Evolutionary conservation across 1,140 invertebrate genomes (phyloP).

Genomic region (Scaptodrosophila lebanonensis): DNA sequence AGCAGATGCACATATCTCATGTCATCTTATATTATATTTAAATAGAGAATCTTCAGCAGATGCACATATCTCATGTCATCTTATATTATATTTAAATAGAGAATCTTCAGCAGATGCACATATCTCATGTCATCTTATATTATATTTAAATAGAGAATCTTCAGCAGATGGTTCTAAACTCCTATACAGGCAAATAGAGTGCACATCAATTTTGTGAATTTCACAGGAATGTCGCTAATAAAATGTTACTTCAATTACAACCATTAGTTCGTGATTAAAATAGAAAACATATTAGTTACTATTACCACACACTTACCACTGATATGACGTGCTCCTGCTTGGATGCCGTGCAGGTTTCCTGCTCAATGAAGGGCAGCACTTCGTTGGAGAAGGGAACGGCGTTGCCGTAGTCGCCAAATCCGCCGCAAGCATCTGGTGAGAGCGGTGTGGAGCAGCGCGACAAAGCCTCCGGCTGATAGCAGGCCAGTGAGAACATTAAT

Average conservation of each 20-base stretch:
- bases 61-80: too few relatives aligned
- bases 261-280: too few relatives aligned
- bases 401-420: constrained; percentile 77
- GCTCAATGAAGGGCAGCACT: constrained; percentile 86
- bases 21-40: too few relatives aligned
- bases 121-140: too few relatives aligned
- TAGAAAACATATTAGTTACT: background rate
- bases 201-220: too few relatives aligned
- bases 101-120: too few relatives aligned
- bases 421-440: constrained; percentile 81
- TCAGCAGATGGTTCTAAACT: background rate
- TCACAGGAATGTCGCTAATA: too few relatives aligned
- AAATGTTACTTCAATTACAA: too few relatives aligned
- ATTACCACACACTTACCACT: constrained; percentile 79
- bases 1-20: too few relatives aligned
- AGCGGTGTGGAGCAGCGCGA: constrained; percentile 89
- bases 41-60: too few relatives aligned
- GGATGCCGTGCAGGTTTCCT: constrained; percentile 90
- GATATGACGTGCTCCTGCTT: constrained; percentile 92
- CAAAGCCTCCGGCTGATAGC: constrained; percentile 90
- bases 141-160: background rate
- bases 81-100: too few relatives aligned
- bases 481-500: constrained; percentile 85
- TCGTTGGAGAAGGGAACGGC: constrained; percentile 78
- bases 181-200: too few relatives aligned